These are phyloP conservation scores for Dendrocincla tyrannina DNA, from an alignment of 2,797 vertebrate species.

Conservation along the genomic window DNA sequence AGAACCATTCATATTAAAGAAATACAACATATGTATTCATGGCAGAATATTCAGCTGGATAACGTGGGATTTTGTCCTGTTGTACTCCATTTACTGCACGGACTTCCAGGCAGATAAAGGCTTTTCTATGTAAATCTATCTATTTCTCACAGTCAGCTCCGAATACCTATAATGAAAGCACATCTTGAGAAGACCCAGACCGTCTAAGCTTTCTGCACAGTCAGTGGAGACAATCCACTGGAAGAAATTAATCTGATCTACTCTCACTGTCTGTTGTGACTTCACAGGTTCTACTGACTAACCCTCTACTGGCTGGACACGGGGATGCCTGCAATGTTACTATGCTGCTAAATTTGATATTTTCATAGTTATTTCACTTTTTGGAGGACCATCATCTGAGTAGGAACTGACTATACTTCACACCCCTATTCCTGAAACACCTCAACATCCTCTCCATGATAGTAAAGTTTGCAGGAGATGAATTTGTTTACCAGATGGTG, in stretches of 20 bases:
- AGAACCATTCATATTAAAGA: not conserved
- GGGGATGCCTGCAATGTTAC: not conserved
- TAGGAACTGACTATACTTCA: not conserved
- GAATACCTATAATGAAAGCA: not conserved
- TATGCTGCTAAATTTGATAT: not conserved
- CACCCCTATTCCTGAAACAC: not conserved
- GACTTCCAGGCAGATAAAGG: not conserved
- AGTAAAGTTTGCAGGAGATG: not conserved
- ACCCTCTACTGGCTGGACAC: not conserved
- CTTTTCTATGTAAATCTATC: not conserved
- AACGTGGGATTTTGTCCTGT: not conserved
- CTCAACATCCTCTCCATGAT: not conserved
- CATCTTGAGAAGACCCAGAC: not conserved
- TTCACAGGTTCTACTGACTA: not conserved
- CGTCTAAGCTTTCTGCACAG: not conserved
- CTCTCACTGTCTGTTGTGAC: not conserved
- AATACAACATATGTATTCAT: accelerated
- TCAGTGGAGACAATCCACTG: not conserved
- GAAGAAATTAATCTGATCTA: not conserved
- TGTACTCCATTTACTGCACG: not conserved
- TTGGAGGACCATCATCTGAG: not conserved
- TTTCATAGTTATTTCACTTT: not conserved
- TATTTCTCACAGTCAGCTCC: not conserved
- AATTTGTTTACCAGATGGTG: not conserved
- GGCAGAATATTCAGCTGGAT: not conserved